phyloP scores from a whole-genome alignment of 1,140 invertebrate genomes.

The Drosophila tani region DNA sequence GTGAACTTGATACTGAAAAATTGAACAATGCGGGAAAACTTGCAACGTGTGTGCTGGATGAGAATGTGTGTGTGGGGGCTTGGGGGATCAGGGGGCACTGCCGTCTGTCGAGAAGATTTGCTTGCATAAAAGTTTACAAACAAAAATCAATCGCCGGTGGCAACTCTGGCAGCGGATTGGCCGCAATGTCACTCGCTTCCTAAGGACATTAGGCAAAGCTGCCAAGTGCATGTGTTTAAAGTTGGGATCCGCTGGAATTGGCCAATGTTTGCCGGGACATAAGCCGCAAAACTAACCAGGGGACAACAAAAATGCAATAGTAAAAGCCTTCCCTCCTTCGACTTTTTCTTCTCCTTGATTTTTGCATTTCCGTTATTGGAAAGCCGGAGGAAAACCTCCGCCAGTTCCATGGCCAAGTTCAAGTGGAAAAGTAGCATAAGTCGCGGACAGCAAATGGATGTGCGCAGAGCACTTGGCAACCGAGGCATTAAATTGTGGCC shows the following conservation, averaged over 20 bases:
- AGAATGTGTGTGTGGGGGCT: too few relatives aligned
- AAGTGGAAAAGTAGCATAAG: constrained; percentile 69
- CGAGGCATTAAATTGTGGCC: constrained; percentile 53
- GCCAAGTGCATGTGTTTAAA: constrained; percentile 23
- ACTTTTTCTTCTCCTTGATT: background rate
- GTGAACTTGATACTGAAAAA: constrained; percentile 69
- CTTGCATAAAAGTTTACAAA: constrained; percentile 72
- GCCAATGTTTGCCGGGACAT: constrained; percentile 6
- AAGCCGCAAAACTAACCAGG: constrained; percentile 24
- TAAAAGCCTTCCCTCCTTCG: background rate
- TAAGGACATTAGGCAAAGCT: constrained; percentile 16
- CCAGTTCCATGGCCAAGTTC: constrained; percentile 53
- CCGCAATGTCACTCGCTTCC: constrained; percentile 19
- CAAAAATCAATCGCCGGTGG: constrained; percentile 65
- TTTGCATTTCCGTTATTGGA: constrained; percentile 19
- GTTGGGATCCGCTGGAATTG: constrained; percentile 28
- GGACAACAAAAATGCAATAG: background rate
- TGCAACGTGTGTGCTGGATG: constrained; percentile 3
- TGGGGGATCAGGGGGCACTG: background rate
- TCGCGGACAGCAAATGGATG: constrained; percentile 24
- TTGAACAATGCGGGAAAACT: constrained; percentile 44
- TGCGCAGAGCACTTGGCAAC: constrained; percentile 18
- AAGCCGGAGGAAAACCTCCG: constrained; percentile 4
- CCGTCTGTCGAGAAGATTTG: constrained; percentile 50
- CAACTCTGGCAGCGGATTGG: constrained; percentile 26